Conservation (phyloP, 2,113 vertebrate genomes). For the human region GRCh38 chr14:90169501-90170000, state of each 20-base stretch:
- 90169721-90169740: not conserved
- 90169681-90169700: fast-evolving
- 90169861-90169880: not conserved
- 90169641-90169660: not conserved
- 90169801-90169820: not conserved
- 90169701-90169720: not conserved
- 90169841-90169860: not conserved
- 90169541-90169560: not conserved
- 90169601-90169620: not conserved
- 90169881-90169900: not conserved
- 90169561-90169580: not conserved
- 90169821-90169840: not conserved
- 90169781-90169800: not conserved
- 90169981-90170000: not conserved
- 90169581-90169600: not conserved
- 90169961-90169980: not conserved
- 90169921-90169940: not conserved
- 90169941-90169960: not conserved
- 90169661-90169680: not conserved
- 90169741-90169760: not conserved
- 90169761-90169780: not conserved
- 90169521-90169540: not conserved
- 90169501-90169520: not conserved
- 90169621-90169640: not conserved
- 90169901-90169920: not conserved